Evolutionary conservation across 2,797 vertebrate species (phyloP).

Genomic region (Xiphorhynchus erythropygius): DNA sequence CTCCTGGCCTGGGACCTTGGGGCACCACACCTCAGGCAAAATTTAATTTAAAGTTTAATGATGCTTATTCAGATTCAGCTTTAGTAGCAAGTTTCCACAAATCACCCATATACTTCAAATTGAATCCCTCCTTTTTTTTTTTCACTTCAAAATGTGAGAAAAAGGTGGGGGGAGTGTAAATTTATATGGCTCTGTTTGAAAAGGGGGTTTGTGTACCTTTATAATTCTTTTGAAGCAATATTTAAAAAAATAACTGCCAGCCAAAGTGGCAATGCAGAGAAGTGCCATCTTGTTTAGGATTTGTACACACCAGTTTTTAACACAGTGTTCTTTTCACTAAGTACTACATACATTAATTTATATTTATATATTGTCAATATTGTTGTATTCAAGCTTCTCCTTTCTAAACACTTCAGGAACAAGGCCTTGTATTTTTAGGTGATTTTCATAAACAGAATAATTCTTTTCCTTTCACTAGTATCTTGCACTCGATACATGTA

Average conservation of each 20-base stretch:
- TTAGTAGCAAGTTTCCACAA: neutral
- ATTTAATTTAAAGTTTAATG: neutral
- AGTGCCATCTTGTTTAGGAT: conserved; percentile 59
- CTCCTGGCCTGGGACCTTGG: neutral
- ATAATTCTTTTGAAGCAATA: conserved; percentile 69
- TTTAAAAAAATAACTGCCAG: conserved; percentile 65
- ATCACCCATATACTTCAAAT: neutral
- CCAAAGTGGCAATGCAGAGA: conserved; percentile 53
- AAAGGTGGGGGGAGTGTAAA: neutral
- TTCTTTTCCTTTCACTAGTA: conserved; percentile 85
- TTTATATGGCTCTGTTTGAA: conserved; percentile 34
- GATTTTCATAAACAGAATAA: conserved; percentile 79
- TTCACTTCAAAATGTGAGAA: neutral
- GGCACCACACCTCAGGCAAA: neutral
- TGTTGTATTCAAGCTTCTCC: conserved; percentile 69
- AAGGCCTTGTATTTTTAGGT: conserved; percentile 84
- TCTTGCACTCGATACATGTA: conserved; percentile 89
- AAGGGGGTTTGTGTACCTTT: conserved; percentile 44
- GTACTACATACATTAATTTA: conserved; percentile 65
- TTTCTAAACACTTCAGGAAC: conserved; percentile 70
- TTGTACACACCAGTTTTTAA: conserved; percentile 69
- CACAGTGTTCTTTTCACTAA: conserved; percentile 68
- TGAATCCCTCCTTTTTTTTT: neutral
- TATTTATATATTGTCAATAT: conserved; percentile 72
- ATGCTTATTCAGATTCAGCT: neutral